Evolutionary conservation across 2,888 invertebrate genomes (phyloP).

Genomic region (Nymphalis urticae): DNA sequence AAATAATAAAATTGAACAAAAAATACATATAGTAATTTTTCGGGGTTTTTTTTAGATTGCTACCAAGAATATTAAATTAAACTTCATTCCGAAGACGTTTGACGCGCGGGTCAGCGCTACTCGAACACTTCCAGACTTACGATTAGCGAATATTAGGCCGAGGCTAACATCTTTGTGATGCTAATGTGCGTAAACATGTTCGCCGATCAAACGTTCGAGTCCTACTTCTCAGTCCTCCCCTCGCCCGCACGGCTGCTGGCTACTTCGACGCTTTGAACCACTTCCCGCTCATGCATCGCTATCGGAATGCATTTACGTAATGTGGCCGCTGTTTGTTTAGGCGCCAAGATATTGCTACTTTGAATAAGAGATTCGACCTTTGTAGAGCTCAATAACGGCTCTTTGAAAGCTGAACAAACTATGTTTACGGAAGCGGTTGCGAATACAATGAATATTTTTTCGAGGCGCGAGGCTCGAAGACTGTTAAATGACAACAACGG

Average conservation of each 20-base stretch:
- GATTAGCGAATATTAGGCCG: constrained; percentile 1
- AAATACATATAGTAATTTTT: too few relatives aligned
- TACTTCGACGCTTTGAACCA: constrained; percentile 39
- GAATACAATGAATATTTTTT: constrained; percentile 33
- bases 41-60: too few relatives aligned
- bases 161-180: constrained; percentile 59
- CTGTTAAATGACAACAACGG: neutral
- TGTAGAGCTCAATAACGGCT: constrained; percentile 43
- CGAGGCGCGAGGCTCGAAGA: neutral
- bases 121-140: neutral
- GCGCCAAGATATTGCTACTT: constrained; percentile 71
- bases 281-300: constrained; percentile 52
- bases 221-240: constrained; percentile 25
- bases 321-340: constrained; percentile 66
- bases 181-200: constrained; percentile 59
- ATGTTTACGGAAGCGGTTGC: constrained; percentile 43
- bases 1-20: too few relatives aligned
- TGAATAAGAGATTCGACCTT: constrained; percentile 68
- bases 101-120: neutral
- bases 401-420: constrained; percentile 41
- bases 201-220: constrained; percentile 52
- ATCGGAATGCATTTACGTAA: constrained; percentile 60
- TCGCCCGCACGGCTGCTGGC: constrained; percentile 23
- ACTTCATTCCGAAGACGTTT: too few relatives aligned
- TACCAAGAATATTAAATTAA: too few relatives aligned